phyloP scores from a whole-genome alignment of 2,797 vertebrate genomes.

The Champsocephalus gunnari region DNA sequence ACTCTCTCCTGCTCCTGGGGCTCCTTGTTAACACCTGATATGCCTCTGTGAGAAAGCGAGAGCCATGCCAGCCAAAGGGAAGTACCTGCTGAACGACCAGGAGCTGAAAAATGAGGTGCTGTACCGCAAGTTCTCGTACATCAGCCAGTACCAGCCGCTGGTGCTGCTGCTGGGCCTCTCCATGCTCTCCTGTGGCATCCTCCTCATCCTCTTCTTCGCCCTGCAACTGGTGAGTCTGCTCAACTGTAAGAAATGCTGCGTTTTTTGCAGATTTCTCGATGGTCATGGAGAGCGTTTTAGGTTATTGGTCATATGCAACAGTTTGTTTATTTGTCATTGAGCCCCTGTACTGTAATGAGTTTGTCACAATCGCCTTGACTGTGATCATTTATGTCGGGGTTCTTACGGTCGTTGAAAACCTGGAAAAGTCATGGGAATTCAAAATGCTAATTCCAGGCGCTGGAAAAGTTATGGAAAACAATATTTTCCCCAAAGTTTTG shows the following conservation, averaged over 20 bases:
- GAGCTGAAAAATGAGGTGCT: conserved; percentile 89
- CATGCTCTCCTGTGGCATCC: conserved; percentile 82
- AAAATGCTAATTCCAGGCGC: too few relatives aligned
- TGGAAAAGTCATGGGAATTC: too few relatives aligned
- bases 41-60: conserved; percentile 55
- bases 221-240: conserved; percentile 85
- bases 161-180: conserved; percentile 91
- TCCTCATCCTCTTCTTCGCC: conserved; percentile 87
- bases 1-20: conserved; percentile 21
- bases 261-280: conserved; percentile 1
- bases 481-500: too few relatives aligned
- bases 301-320: background rate
- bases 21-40: conserved; percentile 52
- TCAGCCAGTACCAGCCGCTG: conserved; percentile 93
- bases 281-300: background rate
- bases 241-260: too few relatives aligned
- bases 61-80: conserved; percentile 95
- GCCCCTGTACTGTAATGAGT: background rate
- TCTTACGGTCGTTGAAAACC: too few relatives aligned
- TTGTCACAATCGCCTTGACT: too few relatives aligned
- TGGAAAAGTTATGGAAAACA: too few relatives aligned
- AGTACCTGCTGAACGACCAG: conserved; percentile 93
- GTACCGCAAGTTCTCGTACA: conserved; percentile 93
- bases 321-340: background rate
- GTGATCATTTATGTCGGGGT: too few relatives aligned